Percentiles rank a stretch among this genome's conserved stretches.
Evolutionary conservation across 2,797 vertebrate species (phyloP).

Genomic region (Catamblyrhynchus diadema): DNA sequence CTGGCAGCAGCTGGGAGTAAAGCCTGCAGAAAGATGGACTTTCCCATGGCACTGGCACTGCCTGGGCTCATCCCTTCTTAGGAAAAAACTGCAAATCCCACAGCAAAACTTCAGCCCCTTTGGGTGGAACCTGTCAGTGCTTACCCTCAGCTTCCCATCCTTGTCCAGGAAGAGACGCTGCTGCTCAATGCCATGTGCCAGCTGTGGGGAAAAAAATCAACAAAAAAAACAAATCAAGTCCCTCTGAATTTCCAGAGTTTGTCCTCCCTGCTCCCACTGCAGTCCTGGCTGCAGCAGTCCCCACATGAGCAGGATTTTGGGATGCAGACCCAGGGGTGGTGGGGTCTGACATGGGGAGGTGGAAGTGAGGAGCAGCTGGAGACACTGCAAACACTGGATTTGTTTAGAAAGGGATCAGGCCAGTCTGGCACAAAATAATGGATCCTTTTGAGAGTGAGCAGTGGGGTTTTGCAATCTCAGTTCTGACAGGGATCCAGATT

Average conservation of each 20-base stretch:
- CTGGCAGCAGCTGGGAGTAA: background rate
- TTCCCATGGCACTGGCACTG: background rate
- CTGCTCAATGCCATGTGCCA: background rate
- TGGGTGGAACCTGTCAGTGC: background rate
- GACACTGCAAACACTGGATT: background rate
- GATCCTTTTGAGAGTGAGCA: background rate
- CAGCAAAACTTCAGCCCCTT: background rate
- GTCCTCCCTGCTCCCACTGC: background rate
- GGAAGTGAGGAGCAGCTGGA: background rate
- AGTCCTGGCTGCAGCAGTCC: background rate
- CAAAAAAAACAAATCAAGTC: background rate
- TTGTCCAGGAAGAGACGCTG: background rate
- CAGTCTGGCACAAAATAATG: background rate
- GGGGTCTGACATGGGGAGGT: accelerated
- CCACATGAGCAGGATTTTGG: background rate
- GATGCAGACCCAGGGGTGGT: background rate
- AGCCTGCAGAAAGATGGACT: background rate
- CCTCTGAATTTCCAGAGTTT: background rate
- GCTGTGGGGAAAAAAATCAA: background rate
- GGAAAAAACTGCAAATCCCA: background rate
- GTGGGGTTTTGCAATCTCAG: constrained; percentile 18
- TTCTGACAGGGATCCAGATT: background rate
- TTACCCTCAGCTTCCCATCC: constrained; percentile 39
- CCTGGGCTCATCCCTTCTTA: background rate
- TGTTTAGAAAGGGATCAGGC: background rate